phyloP scores from a whole-genome alignment of 2,888 invertebrate species.

The Myathropa florea region DNA sequence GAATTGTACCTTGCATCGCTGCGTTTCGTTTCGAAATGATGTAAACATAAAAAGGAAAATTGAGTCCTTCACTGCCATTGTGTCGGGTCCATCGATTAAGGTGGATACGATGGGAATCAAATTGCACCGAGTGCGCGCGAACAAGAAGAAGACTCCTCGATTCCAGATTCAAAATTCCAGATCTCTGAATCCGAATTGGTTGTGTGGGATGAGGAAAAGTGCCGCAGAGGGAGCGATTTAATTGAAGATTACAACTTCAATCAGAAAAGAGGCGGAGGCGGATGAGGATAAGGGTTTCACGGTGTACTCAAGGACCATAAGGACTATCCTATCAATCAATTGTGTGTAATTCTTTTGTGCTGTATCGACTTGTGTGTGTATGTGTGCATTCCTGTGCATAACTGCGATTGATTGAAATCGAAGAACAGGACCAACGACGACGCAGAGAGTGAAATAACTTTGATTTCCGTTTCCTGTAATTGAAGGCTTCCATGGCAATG shows the following conservation, averaged over 20 bases:
- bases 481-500: constrained; percentile 18
- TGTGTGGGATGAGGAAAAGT: constrained; percentile 30
- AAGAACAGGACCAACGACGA: constrained; percentile 11
- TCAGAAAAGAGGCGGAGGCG: constrained; percentile 16
- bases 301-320: constrained; percentile 36
- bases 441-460: constrained; percentile 44
- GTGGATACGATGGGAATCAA: constrained; percentile 63
- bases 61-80: constrained; percentile 11
- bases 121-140: constrained; percentile 29
- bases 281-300: constrained; percentile 24
- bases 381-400: constrained; percentile 44
- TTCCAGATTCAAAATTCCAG: constrained; percentile 17
- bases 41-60: constrained; percentile 31
- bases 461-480: constrained; percentile 61
- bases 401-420: constrained; percentile 59
- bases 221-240: constrained; percentile 48
- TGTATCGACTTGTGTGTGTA: background rate
- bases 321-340: constrained; percentile 41
- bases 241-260: constrained; percentile 62
- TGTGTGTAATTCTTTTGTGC: background rate
- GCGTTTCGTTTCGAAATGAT: constrained; percentile 32
- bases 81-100: constrained; percentile 55
- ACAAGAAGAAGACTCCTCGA: background rate
- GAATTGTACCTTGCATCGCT: constrained; percentile 55
- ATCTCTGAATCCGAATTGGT: background rate